These are phyloP conservation scores for Pseudochirops cupreus DNA, from an alignment of 2,797 vertebrate genomes.

Conservation along the genomic window DNA sequence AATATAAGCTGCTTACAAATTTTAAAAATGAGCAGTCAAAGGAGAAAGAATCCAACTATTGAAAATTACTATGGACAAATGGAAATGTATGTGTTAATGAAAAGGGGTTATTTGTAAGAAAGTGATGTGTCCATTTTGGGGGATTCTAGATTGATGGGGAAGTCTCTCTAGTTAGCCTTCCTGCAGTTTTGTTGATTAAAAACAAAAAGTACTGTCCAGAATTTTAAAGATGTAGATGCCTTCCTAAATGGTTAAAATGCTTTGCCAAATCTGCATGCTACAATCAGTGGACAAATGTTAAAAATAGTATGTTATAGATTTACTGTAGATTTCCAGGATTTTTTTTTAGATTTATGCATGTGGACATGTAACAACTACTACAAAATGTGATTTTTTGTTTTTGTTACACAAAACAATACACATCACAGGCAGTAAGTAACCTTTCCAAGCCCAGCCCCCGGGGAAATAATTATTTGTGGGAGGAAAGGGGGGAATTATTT, in stretches of 20 bases:
- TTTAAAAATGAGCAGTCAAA: too few relatives aligned
- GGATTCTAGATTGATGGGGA: constrained; percentile 85
- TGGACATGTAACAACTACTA: constrained; percentile 87
- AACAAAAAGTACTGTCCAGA: constrained; percentile 84
- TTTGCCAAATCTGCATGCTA: constrained; percentile 91
- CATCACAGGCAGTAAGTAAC: constrained; percentile 90
- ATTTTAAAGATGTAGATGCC: constrained; percentile 88
- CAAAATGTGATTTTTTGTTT: constrained; percentile 85
- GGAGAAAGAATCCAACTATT: too few relatives aligned
- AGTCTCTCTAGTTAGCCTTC: constrained; percentile 88
- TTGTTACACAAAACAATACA: constrained; percentile 93
- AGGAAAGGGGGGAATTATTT: constrained; percentile 85
- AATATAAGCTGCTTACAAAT: too few relatives aligned
- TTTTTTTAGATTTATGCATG: constrained; percentile 91
- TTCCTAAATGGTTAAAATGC: constrained; percentile 91
- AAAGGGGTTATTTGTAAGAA: constrained; percentile 78
- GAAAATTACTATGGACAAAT: constrained; percentile 53
- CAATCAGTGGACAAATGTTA: constrained; percentile 86
- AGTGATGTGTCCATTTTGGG: constrained; percentile 76
- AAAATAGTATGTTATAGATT: constrained; percentile 90
- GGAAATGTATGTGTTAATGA: constrained; percentile 65
- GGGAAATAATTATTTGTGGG: constrained; percentile 77
- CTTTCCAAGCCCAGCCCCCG: constrained; percentile 86
- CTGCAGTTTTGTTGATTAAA: constrained; percentile 85
- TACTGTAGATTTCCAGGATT: constrained; percentile 86